These are phyloP conservation scores for Reticulitermes speratus DNA, from an alignment of 1,140 invertebrate genomes.

Conservation along the genomic window DNA sequence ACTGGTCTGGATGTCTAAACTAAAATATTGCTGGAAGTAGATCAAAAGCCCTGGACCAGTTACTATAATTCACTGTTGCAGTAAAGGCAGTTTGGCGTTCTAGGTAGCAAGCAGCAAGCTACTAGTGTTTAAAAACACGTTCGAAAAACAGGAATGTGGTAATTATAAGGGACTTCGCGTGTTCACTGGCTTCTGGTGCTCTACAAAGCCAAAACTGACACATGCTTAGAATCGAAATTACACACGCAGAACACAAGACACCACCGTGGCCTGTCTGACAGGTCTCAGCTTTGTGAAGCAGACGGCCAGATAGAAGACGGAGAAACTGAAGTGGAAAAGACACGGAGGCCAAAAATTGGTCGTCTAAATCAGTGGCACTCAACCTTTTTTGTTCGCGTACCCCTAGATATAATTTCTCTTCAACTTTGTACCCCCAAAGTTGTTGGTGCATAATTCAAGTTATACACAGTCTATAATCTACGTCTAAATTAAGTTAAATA, in stretches of 20 bases:
- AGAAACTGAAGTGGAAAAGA: not conserved
- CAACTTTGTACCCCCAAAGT: too few relatives aligned
- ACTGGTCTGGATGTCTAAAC: too few relatives aligned
- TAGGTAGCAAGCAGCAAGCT: not conserved
- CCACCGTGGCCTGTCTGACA: not conserved
- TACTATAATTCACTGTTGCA: not conserved
- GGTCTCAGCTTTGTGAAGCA: not conserved
- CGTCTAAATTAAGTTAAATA: too few relatives aligned
- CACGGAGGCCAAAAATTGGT: too few relatives aligned
- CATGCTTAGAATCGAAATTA: not conserved
- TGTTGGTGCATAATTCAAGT: too few relatives aligned
- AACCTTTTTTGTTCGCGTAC: too few relatives aligned
- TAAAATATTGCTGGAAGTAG: too few relatives aligned
- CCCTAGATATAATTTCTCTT: too few relatives aligned
- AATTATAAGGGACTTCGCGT: conserved; percentile 4
- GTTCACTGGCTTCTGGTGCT: not conserved
- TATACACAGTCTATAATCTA: too few relatives aligned
- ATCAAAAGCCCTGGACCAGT: too few relatives aligned
- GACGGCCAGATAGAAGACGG: too few relatives aligned
- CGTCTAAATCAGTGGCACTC: not conserved
- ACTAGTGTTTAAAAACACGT: conserved; percentile 1
- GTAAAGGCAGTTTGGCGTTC: not conserved
- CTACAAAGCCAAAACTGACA: not conserved
- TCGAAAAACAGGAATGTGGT: conserved; percentile 9
- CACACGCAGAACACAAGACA: not conserved